Conservation (phyloP, 2,113 vertebrate species). For the Lophura nycthemera region DNA sequence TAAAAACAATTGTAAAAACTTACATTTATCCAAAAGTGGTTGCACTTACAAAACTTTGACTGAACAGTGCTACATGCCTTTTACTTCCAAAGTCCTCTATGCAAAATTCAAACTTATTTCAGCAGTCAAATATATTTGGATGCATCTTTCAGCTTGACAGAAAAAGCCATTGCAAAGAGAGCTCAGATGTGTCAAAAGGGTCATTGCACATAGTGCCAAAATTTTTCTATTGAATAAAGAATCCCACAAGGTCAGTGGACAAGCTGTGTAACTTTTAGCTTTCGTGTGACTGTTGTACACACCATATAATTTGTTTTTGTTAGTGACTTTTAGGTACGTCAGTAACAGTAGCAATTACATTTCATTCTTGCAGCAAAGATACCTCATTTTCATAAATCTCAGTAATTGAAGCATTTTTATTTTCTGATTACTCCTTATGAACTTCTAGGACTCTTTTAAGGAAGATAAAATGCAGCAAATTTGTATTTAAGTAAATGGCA, state of each 20-base stretch:
- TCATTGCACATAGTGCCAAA: not conserved
- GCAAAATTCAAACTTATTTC: not conserved
- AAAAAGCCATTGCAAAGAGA: not conserved
- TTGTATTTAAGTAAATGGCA: not conserved
- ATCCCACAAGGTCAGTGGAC: not conserved
- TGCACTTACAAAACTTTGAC: not conserved
- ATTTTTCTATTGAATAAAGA: not conserved
- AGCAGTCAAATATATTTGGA: not conserved
- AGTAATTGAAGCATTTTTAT: not conserved
- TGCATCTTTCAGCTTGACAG: not conserved
- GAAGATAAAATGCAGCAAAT: not conserved
- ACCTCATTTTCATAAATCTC: not conserved
- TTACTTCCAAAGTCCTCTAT: not conserved
- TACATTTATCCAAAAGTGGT: not conserved
- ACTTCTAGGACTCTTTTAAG: not conserved
- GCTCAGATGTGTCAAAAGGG: not conserved
- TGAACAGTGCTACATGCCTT: not conserved
- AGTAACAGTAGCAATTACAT: not conserved
- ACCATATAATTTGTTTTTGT: not conserved
- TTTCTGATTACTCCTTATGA: not conserved
- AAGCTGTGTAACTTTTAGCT: not conserved
- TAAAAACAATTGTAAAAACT: not conserved
- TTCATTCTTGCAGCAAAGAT: not conserved
- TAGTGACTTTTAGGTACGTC: not conserved
- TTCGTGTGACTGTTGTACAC: not conserved